Evolutionary conservation across 2,888 invertebrate genomes (phyloP), one percentile per base, ranked within the genome.

Genomic region (Apodemia mormo): DNA sequence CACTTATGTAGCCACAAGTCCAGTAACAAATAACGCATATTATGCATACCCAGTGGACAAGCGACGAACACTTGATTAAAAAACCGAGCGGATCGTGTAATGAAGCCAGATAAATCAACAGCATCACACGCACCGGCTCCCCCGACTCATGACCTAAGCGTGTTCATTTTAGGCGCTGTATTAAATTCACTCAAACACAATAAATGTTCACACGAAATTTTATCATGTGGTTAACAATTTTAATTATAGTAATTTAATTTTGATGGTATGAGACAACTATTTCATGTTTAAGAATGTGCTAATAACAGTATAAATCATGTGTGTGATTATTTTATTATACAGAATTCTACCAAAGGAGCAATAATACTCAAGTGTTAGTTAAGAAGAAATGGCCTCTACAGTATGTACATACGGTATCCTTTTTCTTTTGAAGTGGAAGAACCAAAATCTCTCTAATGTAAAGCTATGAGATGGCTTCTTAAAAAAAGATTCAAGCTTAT

Each of bases 81-180:
- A 78, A 76, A 70, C 68, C 67, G 67, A 72, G 80, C 82, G 81
- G 82, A 78, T 80, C 84, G 81, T 84, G 88, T 90, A 89, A 90
- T 90, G 89, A 88, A 87, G 82, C 86, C 81, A 89, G 89, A 90
- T 90, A 87, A 88, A 89, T 88, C 88, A 85, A 81, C 81, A 75
- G 78, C 79, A 82, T 85, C 88, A 82, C 89, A 88, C 89, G 88
- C 88, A 88, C 78, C 79, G 78, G 78, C 73, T 73, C 70, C 72
- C 68, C 66, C 80, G 77, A 82, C 82, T 83, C 82, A 82, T 83
- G 80, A 84, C 83, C 84, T 78, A 33, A 67, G 66, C 71, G 68
- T 49, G 58, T 33, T 29, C 58, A 61, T 30, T 61, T 61, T 70
- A 70, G 66, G 70, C 65, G 68, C 30, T 67, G 37, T 71, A 70